Base-by-base conservation (phyloP, 1,140 invertebrate genomes). In the Conus ventricosus region DNA sequence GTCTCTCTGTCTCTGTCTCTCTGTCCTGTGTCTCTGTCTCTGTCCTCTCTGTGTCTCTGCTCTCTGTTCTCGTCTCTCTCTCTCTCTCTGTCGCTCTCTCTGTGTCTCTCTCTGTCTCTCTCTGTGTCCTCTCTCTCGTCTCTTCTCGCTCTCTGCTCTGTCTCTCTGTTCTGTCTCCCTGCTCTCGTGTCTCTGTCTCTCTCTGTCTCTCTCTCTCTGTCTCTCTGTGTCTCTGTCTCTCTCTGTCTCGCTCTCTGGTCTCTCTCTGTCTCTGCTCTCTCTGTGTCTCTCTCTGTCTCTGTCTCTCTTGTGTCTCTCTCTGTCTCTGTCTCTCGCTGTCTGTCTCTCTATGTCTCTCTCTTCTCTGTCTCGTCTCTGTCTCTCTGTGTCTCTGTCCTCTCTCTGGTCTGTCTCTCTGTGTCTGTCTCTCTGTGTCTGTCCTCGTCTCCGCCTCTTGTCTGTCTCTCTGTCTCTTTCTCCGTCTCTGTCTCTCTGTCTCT, bases 11-110 rank as follows among this genome's bases (percentile, higher is more conserved):
- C 27, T 78, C 75, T 39, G n/a, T 78, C 75, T 39, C 75, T 39
- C n/a, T 7, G 5, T 39, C 75, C 20, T 6, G 10, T 25, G 7
- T 25, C 20, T n/a, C n/a, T n/a, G 15, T 75, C 71, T 75, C 71
- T 75, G 15, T 75, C 71, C 71, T 75, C 71, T 75, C 71, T 75
- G 15, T 75, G 8, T 75, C 10, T 75, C 71, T 75, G 15, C 71
- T 75, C 71, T 75, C 71, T 75, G 8, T 75, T n/a, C 20, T 17
- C 10, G 5, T 20, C 67, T 71, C 67, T 71, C 67, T 71, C 67
- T 71, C 67, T 71, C 67, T 71, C 67, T 71, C 67, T 71, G 8
- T 71, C n/a, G n/a, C n/a, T n/a, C n/a, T n/a, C n/a, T n/a, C n/a
- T n/a, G n/a, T n/a, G n/a, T n/a, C n/a, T n/a, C 67, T 71, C 8